Percentiles rank a stretch among this genome's conserved stretches.
phyloP scores from a whole-genome alignment of 2,888 invertebrate species.

The Aradus depressus region DNA sequence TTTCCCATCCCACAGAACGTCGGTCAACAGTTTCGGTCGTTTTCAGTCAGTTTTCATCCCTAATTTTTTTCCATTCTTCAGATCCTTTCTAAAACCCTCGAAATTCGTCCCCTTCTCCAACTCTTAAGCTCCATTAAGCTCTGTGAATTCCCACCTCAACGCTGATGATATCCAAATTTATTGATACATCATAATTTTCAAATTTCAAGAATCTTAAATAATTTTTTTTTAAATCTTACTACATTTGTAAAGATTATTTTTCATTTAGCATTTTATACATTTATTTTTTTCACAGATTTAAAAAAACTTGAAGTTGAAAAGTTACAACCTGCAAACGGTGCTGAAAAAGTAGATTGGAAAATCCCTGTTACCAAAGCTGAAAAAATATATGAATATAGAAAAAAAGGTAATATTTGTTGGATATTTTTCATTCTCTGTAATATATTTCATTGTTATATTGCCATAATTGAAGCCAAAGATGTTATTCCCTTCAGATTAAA shows the following conservation, averaged over 20 bases:
- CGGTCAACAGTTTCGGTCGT: no score
- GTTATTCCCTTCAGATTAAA: not conserved
- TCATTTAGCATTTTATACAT: not conserved
- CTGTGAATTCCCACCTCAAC: no score
- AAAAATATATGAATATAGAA: conserved; percentile 30
- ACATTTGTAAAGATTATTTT: not conserved
- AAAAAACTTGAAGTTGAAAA: not conserved
- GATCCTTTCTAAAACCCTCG: no score
- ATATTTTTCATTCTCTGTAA: not conserved
- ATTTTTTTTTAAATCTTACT: not conserved
- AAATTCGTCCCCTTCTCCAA: no score
- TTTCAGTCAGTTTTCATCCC: no score
- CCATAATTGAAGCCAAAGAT: not conserved
- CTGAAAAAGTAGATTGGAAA: conserved; percentile 36
- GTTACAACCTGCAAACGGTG: not conserved
- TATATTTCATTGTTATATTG: not conserved
- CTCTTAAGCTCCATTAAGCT: no score
- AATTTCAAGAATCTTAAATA: no score
- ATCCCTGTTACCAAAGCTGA: conserved; percentile 41
- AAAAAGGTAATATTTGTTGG: conserved; percentile 11
- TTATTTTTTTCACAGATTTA: not conserved
- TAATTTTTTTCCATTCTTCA: no score
- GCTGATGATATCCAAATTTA: no score
- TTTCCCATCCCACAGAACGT: no score
- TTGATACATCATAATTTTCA: no score